phyloP scores from a whole-genome alignment of 2,888 invertebrate genomes.

The Orthosia cruda region DNA sequence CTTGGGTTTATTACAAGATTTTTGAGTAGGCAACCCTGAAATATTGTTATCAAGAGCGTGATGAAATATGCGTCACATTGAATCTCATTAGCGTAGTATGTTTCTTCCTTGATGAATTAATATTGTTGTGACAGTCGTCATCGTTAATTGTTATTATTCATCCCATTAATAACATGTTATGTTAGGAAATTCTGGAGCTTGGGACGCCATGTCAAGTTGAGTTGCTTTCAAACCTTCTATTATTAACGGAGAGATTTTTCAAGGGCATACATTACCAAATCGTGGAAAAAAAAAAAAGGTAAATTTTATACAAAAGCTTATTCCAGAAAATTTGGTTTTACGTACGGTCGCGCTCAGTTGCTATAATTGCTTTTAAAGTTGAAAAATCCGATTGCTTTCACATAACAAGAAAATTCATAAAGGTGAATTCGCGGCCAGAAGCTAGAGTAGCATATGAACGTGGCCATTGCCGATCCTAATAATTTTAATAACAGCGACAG shows the following conservation, averaged over 20 bases:
- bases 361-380: background rate
- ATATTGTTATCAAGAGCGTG: conserved; percentile 34
- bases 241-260: too few species aligned
- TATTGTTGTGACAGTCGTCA: conserved; percentile 22
- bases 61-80: conserved; percentile 30
- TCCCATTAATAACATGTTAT: conserved; percentile 34
- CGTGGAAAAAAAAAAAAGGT: background rate
- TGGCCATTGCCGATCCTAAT: background rate
- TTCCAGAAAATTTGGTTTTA: background rate
- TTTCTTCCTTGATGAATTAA: conserved; percentile 23
- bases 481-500: conserved; percentile 26
- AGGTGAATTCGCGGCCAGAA: background rate
- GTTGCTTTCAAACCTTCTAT: conserved; percentile 4
- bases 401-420: background rate
- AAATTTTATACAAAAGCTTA: conserved; percentile 10
- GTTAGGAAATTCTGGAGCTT: conserved; percentile 14
- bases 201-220: too few species aligned
- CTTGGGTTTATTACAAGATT: too few species aligned
- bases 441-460: background rate
- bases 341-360: background rate
- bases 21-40: conserved; percentile 35
- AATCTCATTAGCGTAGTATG: conserved; percentile 9
- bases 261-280: background rate
- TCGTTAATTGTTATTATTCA: conserved; percentile 43
- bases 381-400: background rate